Base-by-base conservation (phyloP, 2,888 invertebrate genomes). In the Plutella xylostella region DNA sequence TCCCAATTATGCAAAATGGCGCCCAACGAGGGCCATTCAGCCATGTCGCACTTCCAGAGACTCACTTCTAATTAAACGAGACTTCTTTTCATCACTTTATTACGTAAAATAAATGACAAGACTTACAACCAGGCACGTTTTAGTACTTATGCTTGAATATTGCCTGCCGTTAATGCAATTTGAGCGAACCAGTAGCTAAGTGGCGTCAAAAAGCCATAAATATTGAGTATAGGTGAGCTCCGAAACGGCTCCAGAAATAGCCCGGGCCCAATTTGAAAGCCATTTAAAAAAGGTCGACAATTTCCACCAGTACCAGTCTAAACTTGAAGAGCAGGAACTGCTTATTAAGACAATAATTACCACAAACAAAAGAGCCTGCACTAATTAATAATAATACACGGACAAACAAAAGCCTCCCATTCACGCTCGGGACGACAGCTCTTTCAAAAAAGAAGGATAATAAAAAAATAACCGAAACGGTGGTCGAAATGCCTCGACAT, bases 351-450 rank as follows among this genome's bases (percentile, higher is more conserved):
- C 79, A 79, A 83, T 83, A 82, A 83, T 83, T 83, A 71, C 83
- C 82, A 79, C 72, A 75, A 75, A 83, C 83, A 83, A 83, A 78
- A 74, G 69, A 68, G 66, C 70, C 63, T 41, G 69, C 82, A 80
- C 82, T 83, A 83, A 83, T 82, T 83, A 83, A 82, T 83, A 83
- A 83, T 82, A 83, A 83, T 79, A 82, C 82, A 79, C 75, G 75
- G 73, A 71, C 78, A 79, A 79, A 82, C 80, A 83, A 83, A 47
- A 78, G 73, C 65, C 64, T 67, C 65, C 78, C 72, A 80, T 82
- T 80, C 79, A 79, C 72, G 76, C 73, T 72, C 70, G 70, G 75
- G 75, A 75, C 79, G 71, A 75, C 70, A 41, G 44, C 35, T 35
- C 47, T 43, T 67, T 66, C 65, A 68, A 75, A 73, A 71, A 75